These are phyloP conservation scores for Micromys minutus DNA, from an alignment of 2,113 vertebrate species.

Conservation along the genomic window DNA sequence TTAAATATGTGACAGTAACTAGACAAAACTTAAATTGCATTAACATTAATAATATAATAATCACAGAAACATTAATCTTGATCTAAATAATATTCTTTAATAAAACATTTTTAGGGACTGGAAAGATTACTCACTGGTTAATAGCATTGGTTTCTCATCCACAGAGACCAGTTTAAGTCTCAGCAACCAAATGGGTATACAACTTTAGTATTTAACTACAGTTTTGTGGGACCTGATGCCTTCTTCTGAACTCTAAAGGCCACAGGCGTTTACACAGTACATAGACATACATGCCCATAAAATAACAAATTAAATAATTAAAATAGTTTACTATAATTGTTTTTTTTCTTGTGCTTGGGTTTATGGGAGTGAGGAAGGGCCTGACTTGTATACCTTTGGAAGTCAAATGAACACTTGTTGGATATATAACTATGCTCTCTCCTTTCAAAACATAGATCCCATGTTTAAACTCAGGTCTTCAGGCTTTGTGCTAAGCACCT, in stretches of 20 bases:
- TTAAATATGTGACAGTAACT: conserved; percentile 3
- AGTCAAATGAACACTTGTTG: not conserved
- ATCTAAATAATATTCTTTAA: not conserved
- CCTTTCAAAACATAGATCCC: not conserved
- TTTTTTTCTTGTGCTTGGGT: not conserved
- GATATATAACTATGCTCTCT: too few relatives aligned
- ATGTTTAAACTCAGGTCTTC: too few relatives aligned
- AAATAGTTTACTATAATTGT: not conserved
- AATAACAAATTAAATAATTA: not conserved
- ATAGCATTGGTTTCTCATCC: not conserved
- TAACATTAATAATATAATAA: not conserved
- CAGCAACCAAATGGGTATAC: not conserved
- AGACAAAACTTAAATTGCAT: not conserved
- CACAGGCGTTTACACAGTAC: too few relatives aligned
- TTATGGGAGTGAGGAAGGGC: not conserved
- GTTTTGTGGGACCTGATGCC: not conserved
- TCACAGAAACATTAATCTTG: not conserved
- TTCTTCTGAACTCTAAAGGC: not conserved
- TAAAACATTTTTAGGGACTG: not conserved
- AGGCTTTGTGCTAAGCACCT: not conserved
- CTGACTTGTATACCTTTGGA: not conserved
- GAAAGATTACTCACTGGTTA: not conserved
- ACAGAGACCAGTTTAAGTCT: too few relatives aligned
- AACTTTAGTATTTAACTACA: not conserved
- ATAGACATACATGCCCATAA: not conserved